Base-by-base conservation (phyloP, 1,140 invertebrate genomes). In the Pseudachorutes palmiensis region DNA sequence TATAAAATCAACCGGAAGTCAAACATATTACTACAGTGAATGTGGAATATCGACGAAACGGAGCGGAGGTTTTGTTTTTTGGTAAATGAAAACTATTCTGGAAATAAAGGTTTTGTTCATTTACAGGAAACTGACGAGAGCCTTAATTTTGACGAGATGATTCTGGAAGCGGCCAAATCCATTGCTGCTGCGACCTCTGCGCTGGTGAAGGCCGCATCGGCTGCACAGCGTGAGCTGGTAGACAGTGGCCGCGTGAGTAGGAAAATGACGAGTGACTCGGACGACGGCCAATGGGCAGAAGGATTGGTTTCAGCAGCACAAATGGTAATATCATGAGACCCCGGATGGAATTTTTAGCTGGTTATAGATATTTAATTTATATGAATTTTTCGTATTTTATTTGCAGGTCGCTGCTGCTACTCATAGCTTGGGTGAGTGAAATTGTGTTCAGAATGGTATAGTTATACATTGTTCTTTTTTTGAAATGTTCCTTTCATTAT, bases 221-320 rank as follows among this genome's bases (percentile, higher is more conserved):
- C 92, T 5, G 94, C 96, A 0, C 96, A 99, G 80, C 82, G 91
- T 66, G 94, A 98, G 77, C 83, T 98, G 0, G 94, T 98, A 63
- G 88, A 90, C 66, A 84, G 87, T 70, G 86, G 85, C 57, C 67
- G 92, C 80, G 88, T 95, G 30, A 88, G 89, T 0, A 81, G 88
- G 19, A 87, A 85, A 63, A 89, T 89, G 1, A 78, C 87, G 24
- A 88, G 86, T 19, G 90, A 87, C 32, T 92, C 90, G 0, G 94
- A 98, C 76, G 95, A 98, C 80, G 95, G 94, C 0, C 95, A 99
- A 76, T 99, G 96, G 97, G 98, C 94, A 0, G 94, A 98, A 80
- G 97, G 97, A 2, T 82, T 99, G 1, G 91, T 98, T 36, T 97
- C 94, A 0, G 97, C 96, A 0, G 94, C 97, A 1, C 83, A 92